A percentile compares a stretch with the other conserved stretches of the same genome.
Conservation (phyloP, 35 echinoderm and acorn worm species). For the Heliocidaris erythrogramma region DNA sequence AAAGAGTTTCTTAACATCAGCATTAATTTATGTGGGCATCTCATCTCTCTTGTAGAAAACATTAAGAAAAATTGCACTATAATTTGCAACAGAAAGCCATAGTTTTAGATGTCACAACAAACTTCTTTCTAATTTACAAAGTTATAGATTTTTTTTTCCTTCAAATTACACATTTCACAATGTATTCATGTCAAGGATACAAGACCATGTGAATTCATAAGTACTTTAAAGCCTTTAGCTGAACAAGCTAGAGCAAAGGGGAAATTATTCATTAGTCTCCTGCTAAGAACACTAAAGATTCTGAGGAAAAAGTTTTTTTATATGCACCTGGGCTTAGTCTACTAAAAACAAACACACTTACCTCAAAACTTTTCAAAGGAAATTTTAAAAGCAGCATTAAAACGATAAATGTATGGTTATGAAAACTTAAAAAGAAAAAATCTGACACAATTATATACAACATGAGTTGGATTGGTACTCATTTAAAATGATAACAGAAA, state of each 20-base stretch:
- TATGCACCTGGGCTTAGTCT: background rate
- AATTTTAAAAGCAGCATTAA: background rate
- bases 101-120: too few relatives aligned
- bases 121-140: too few relatives aligned
- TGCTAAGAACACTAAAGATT: background rate
- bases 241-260: background rate
- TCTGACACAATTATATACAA: too few relatives aligned
- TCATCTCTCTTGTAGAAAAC: too few relatives aligned
- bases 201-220: background rate
- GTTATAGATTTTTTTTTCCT: too few relatives aligned
- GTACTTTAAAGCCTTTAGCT: background rate
- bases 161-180: too few relatives aligned
- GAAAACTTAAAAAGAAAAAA: background rate
- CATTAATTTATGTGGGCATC: too few relatives aligned
- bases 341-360: background rate
- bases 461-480: too few relatives aligned
- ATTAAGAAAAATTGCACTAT: too few relatives aligned
- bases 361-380: background rate
- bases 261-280: background rate
- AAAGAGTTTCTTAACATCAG: too few relatives aligned
- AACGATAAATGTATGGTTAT: background rate
- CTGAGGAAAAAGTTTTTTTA: background rate
- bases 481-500: too few relatives aligned
- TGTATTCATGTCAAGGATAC: background rate
- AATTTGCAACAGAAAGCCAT: too few relatives aligned